phyloP scores from a whole-genome alignment of 2,888 invertebrate species.

The Platerodrilus igneus region DNA sequence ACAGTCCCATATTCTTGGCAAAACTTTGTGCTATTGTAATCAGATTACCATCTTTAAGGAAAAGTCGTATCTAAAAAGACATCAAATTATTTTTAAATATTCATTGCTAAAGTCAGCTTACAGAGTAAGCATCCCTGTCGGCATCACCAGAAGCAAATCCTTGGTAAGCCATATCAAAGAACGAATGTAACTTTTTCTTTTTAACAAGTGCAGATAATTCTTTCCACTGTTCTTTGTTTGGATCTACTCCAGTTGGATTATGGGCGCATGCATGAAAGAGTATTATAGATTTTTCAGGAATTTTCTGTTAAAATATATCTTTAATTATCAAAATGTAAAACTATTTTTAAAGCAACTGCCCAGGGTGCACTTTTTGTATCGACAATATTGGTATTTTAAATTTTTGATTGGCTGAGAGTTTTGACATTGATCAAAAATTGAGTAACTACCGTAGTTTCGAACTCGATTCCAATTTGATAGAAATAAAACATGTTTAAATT shows the following conservation, averaged over 20 bases:
- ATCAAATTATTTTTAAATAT: conserved; percentile 9
- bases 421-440: too few species aligned
- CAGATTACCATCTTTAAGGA: conserved; percentile 83
- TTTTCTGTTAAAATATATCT: conserved; percentile 60
- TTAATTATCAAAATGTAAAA: neutral
- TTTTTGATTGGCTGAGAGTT: too few species aligned
- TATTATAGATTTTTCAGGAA: conserved; percentile 85
- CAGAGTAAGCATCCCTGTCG: conserved; percentile 82
- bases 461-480: too few species aligned
- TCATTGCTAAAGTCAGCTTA: too few species aligned
- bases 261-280: conserved; percentile 96
- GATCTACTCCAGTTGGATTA: conserved; percentile 96
- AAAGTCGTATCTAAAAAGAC: conserved; percentile 62
- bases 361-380: too few species aligned
- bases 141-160: conserved; percentile 90
- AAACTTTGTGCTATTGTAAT: conserved; percentile 89
- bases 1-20: conserved; percentile 95
- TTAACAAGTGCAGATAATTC: conserved; percentile 81
- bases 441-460: too few species aligned
- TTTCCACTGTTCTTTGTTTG: conserved; percentile 81
- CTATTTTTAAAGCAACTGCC: too few species aligned
- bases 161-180: conserved; percentile 99
- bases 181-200: conserved; percentile 77
- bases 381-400: too few species aligned
- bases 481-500: too few species aligned